Percentiles rank a stretch among this genome's conserved stretches.
Conservation (phyloP, 1,140 invertebrate genomes). For the Drosophila ironensis region DNA sequence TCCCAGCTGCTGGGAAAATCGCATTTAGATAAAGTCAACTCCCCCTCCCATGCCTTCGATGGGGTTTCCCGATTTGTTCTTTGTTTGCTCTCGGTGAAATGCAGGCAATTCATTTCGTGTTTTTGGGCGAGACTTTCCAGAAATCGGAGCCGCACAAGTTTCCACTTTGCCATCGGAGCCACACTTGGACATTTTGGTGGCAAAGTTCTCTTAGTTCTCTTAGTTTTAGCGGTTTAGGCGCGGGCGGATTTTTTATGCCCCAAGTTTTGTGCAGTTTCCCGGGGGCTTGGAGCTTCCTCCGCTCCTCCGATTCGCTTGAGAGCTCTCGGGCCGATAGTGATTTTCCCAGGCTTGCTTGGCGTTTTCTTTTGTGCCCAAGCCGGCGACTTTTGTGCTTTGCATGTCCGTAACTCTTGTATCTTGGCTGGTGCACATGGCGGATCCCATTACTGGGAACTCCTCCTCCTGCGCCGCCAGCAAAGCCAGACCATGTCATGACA, state of each 20-base stretch:
- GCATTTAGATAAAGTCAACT: conserved; percentile 39
- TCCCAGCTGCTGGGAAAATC: conserved; percentile 23
- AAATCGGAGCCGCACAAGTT: too few relatives aligned
- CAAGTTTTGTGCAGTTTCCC: too few relatives aligned
- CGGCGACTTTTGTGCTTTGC: conserved; percentile 13
- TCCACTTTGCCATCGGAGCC: too few relatives aligned
- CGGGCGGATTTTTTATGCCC: too few relatives aligned
- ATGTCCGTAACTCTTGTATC: conserved; percentile 32
- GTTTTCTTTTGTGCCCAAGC: neutral
- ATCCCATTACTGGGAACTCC: neutral
- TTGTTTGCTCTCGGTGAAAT: conserved; percentile 30
- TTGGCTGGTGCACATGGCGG: neutral
- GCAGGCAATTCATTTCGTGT: conserved; percentile 15
- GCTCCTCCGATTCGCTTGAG: neutral
- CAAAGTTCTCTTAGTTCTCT: too few relatives aligned
- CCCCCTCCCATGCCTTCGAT: neutral
- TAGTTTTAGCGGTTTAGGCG: too few relatives aligned
- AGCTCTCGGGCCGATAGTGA: too few relatives aligned
- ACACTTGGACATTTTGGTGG: too few relatives aligned
- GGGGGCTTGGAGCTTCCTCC: too few relatives aligned
- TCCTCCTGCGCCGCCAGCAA: neutral
- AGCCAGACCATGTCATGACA: conserved; percentile 14
- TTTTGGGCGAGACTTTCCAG: neutral
- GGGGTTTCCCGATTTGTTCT: conserved; percentile 3
- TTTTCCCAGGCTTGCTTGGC: neutral